These are phyloP conservation scores for Oegoconia quadripuncta DNA, from an alignment of 2,888 invertebrate genomes.

Conservation along the genomic window DNA sequence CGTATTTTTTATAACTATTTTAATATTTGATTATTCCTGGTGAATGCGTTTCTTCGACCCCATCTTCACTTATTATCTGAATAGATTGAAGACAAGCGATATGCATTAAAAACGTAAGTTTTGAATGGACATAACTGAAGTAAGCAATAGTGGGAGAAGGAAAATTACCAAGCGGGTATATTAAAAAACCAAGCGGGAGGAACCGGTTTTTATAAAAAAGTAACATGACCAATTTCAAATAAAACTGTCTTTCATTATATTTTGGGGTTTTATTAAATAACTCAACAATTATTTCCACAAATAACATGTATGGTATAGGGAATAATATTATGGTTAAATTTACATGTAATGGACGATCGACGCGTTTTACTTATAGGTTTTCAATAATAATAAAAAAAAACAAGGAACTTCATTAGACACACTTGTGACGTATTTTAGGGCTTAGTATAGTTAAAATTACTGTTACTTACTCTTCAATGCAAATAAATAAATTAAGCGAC, in stretches of 20 bases:
- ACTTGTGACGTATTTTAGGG: slow-evolving; percentile 23
- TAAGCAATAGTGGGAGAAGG: background rate
- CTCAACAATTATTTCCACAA: slow-evolving; percentile 73
- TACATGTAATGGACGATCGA: slow-evolving; percentile 44
- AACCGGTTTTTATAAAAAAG: too few species aligned
- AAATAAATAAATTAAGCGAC: slow-evolving; percentile 20
- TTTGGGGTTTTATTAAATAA: slow-evolving; percentile 66
- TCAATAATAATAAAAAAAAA: slow-evolving; percentile 26
- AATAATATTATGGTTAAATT: slow-evolving; percentile 44
- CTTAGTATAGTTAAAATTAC: slow-evolving; percentile 12
- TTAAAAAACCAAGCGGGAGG: too few species aligned
- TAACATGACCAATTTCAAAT: slow-evolving; percentile 25
- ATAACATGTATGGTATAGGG: slow-evolving; percentile 45
- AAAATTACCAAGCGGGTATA: background rate
- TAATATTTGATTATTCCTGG: too few species aligned
- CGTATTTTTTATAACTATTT: too few species aligned
- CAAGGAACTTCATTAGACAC: slow-evolving; percentile 36
- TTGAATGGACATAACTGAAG: background rate
- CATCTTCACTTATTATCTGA: too few species aligned
- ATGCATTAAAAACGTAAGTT: too few species aligned
- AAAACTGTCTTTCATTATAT: slow-evolving; percentile 11
- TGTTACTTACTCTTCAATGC: slow-evolving; percentile 6
- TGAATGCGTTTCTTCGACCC: too few species aligned
- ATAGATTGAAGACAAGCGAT: too few species aligned
- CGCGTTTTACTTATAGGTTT: slow-evolving; percentile 18